These are phyloP conservation scores for Pterostichus niger DNA, from an alignment of 2,888 invertebrate species.

Conservation along the genomic window DNA sequence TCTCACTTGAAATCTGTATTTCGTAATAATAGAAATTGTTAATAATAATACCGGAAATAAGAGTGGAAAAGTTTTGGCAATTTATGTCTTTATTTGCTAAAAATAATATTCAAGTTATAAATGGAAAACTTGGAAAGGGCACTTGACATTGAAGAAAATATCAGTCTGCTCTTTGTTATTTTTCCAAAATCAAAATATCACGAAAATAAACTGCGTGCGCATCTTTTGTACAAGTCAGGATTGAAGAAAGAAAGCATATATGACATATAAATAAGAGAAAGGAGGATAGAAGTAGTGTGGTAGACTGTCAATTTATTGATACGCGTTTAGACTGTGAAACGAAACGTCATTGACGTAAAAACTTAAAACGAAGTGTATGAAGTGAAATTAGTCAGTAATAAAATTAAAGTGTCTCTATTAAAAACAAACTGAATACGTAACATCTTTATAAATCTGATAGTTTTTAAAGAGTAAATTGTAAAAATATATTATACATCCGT, in stretches of 20 bases:
- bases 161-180: slow-evolving; percentile 60
- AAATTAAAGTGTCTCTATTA: slow-evolving; percentile 50
- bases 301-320: slow-evolving; percentile 66
- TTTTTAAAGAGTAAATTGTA: background rate
- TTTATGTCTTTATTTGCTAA: slow-evolving; percentile 48
- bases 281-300: slow-evolving; percentile 27
- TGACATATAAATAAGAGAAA: slow-evolving; percentile 25
- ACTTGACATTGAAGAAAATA: slow-evolving; percentile 62
- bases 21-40: slow-evolving; percentile 38
- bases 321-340: slow-evolving; percentile 62
- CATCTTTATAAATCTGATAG: slow-evolving; percentile 13
- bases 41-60: slow-evolving; percentile 42
- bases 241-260: slow-evolving; percentile 62
- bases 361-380: slow-evolving; percentile 49
- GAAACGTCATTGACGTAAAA: slow-evolving; percentile 52
- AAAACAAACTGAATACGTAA: slow-evolving; percentile 31
- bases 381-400: slow-evolving; percentile 60
- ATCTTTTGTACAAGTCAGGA: slow-evolving; percentile 66
- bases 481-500: background rate
- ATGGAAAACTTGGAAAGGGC: slow-evolving; percentile 62
- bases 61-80: slow-evolving; percentile 35
- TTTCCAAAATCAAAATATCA: slow-evolving; percentile 67
- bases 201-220: slow-evolving; percentile 69
- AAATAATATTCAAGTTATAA: slow-evolving; percentile 63
- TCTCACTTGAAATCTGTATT: slow-evolving; percentile 15